A percentile compares a stretch with the other conserved stretches of the same genome.
Evolutionary conservation across 2,888 invertebrate genomes (phyloP).

Genomic region (Oxyscelio sp.): DNA sequence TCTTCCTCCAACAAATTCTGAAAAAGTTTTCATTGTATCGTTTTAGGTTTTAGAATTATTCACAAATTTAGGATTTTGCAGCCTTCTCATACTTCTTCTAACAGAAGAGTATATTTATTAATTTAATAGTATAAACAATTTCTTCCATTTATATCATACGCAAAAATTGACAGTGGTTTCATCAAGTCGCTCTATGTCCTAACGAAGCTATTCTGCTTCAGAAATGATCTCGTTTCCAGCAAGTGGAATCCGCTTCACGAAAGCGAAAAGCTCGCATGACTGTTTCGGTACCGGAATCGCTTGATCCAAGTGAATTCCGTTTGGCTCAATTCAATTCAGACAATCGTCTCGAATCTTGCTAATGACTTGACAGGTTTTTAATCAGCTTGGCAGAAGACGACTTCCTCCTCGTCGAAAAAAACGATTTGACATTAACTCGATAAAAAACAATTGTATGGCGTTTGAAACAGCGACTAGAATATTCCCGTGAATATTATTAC

Average conservation of each 20-base stretch:
- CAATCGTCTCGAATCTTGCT: neutral
- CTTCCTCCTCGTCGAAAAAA: neutral
- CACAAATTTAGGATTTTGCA: no score
- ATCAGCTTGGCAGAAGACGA: no score
- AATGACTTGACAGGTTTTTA: slow-evolving; percentile 7
- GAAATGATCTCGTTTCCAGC: slow-evolving; percentile 31
- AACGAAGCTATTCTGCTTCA: slow-evolving; percentile 47
- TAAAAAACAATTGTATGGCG: slow-evolving; percentile 21
- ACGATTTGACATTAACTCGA: neutral
- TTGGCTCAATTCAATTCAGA: slow-evolving; percentile 21
- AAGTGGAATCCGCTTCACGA: slow-evolving; percentile 32
- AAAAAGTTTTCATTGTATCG: no score
- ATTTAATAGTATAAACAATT: no score
- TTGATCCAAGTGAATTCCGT: slow-evolving; percentile 20
- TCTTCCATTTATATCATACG: no score
- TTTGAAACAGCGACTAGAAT: slow-evolving; percentile 52
- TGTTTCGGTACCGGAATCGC: slow-evolving; percentile 29
- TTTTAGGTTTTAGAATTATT: no score
- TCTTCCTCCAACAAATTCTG: no score
- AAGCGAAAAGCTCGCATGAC: slow-evolving; percentile 26
- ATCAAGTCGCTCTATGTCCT: slow-evolving; percentile 5
- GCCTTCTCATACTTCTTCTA: no score
- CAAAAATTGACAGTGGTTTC: slow-evolving; percentile 32
- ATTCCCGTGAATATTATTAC: slow-evolving; percentile 61
- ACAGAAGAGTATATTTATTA: no score